A percentile compares a stretch with the other conserved stretches of the same genome.
These are phyloP conservation scores for honey bee (Apis mellifera) DNA, from an alignment of 1,140 invertebrate genomes.

Conservation along the genomic window DNA sequence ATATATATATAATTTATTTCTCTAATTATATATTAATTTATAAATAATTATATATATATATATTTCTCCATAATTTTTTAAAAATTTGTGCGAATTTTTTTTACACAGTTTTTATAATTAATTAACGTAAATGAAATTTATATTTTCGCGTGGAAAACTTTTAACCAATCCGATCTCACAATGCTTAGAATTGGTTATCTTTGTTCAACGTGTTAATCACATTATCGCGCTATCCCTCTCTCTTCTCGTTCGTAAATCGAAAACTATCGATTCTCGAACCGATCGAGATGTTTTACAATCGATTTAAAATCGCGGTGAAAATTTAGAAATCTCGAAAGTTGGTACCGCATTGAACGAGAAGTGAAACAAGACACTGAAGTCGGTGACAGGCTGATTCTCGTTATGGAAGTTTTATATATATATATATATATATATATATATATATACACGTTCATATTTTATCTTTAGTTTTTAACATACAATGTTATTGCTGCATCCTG, in stretches of 20 bases:
- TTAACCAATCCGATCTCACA: not conserved
- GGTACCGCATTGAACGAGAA: slow-evolving; percentile 20
- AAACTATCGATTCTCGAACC: not conserved
- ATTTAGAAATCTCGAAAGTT: slow-evolving; percentile 56
- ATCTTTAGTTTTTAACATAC: too few relatives aligned
- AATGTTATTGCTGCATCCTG: too few relatives aligned
- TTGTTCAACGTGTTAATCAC: slow-evolving; percentile 43
- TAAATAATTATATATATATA: too few relatives aligned
- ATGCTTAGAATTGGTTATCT: slow-evolving; percentile 36
- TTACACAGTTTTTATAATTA: too few relatives aligned
- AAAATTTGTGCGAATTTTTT: too few relatives aligned
- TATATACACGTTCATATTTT: too few relatives aligned
- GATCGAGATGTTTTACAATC: slow-evolving; percentile 22
- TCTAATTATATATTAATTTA: too few relatives aligned
- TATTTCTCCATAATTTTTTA: too few relatives aligned
- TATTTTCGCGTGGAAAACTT: too few relatives aligned
- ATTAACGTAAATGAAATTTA: too few relatives aligned
- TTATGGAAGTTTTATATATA: not conserved
- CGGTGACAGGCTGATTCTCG: not conserved
- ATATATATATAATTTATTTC: too few relatives aligned
- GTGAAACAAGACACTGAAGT: slow-evolving; percentile 23
- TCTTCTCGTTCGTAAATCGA: slow-evolving; percentile 50
- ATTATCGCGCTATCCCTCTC: slow-evolving; percentile 44
- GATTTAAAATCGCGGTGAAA: slow-evolving; percentile 34
- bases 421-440: not conserved